A percentile compares a stretch with the other conserved stretches of the same genome.
Evolutionary conservation across 2,888 invertebrate species (phyloP).

Genomic region (Carabus problematicus): DNA sequence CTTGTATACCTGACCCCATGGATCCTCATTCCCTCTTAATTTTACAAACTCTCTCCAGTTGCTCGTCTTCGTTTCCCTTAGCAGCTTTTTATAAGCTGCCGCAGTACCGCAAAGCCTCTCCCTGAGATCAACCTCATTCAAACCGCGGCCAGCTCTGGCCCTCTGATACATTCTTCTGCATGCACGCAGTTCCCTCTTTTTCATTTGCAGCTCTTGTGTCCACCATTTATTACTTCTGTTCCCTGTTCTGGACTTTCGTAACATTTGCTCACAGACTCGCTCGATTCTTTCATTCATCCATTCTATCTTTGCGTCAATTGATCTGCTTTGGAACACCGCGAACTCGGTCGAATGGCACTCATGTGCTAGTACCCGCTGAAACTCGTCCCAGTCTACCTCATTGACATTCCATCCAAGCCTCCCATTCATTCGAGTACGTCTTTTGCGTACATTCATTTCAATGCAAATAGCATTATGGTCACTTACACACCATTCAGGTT

Average conservation of each 20-base stretch:
- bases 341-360: too few relatives aligned
- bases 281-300: too few relatives aligned
- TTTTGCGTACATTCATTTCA: background rate
- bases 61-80: background rate
- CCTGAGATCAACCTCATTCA: background rate
- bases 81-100: background rate
- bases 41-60: background rate
- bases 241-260: too few relatives aligned
- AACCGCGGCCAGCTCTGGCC: background rate
- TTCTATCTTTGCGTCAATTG: too few relatives aligned
- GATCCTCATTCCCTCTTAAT: background rate
- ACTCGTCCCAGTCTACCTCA: background rate
- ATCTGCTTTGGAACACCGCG: too few relatives aligned
- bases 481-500: constrained; percentile 2
- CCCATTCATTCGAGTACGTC: background rate
- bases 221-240: background rate
- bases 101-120: background rate
- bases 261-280: too few relatives aligned
- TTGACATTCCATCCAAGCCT: background rate
- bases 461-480: background rate
- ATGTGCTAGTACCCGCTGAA: too few relatives aligned
- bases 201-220: background rate
- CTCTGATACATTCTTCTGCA: background rate
- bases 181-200: background rate
- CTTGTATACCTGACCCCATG: background rate